Evolutionary conservation across 2,113 vertebrate species (phyloP).

Genomic region (Sinocyclocheilus anophthalmus): DNA sequence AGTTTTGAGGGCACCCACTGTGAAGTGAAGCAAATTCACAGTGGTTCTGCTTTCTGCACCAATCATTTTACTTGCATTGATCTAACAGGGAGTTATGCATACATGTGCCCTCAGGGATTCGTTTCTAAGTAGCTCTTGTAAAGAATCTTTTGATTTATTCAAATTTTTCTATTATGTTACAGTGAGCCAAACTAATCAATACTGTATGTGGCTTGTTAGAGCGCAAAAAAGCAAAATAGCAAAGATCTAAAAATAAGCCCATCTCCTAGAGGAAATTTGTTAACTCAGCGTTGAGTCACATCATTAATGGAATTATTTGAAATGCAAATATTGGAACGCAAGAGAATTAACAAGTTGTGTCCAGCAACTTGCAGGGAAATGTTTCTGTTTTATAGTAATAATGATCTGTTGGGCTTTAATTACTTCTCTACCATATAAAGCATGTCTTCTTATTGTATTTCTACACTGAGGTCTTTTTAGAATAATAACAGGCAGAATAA

Average conservation of each 20-base stretch:
- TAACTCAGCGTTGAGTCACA: constrained; percentile 19
- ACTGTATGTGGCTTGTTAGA: constrained; percentile 9
- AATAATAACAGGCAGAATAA: constrained; percentile 9
- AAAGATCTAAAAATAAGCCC: constrained; percentile 12
- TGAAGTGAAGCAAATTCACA: constrained; percentile 81
- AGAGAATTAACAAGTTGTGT: constrained; percentile 3
- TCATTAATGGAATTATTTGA: constrained; percentile 28
- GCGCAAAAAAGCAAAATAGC: neutral
- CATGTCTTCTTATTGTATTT: neutral
- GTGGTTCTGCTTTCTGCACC: constrained; percentile 72
- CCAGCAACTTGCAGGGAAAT: constrained; percentile 15
- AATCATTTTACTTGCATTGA: constrained; percentile 79
- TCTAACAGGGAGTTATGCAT: constrained; percentile 74
- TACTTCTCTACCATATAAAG: neutral
- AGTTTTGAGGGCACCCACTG: constrained; percentile 74
- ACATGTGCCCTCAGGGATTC: constrained; percentile 75
- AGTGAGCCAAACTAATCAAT: constrained; percentile 27
- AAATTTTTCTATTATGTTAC: constrained; percentile 41
- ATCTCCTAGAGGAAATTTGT: constrained; percentile 16
- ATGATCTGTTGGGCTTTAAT: neutral
- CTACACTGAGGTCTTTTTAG: neutral
- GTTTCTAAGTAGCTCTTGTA: constrained; percentile 70
- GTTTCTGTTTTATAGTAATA: neutral
- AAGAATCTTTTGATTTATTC: constrained; percentile 60
- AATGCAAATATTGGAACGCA: constrained; percentile 34